Base-by-base conservation (phyloP, 2,113 vertebrate species). In the Meleagris gallopavo region DNA sequence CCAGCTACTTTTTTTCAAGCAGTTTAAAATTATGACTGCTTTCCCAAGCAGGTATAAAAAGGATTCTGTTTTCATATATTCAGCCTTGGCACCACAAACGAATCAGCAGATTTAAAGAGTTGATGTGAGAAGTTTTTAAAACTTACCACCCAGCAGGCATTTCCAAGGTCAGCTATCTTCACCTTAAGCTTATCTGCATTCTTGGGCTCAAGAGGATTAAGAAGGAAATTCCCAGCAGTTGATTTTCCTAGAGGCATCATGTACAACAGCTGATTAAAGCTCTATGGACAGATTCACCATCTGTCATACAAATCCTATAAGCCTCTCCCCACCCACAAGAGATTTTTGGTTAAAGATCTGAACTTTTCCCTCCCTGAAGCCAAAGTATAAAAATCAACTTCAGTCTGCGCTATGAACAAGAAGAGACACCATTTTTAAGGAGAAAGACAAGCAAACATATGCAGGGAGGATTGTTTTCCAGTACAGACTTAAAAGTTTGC, bases 101-200 rank as follows among this genome's bases (percentile, higher is more conserved):
- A 71, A 74, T 77, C n/a, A 86, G 25, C 81, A 89, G 61, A 61
- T 87, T 91, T 74, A 58, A 77, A 70, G 22, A 55, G 55, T 24
- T 67, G 67, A 6, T 5, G 69, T 87, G 88, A 82, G 87, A 57
- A 93, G 77, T 62, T 32, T 60, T 73, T 62, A 21, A 19, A 92
- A 97, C 99, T 99, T 97, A 99, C 99, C 98, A 99, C 98, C 99
- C 99, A 99, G 97, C 99, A 99, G 92, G 99, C 99, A n/a, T 99
- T 99, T 91, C 99, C 99, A 46, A 99, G 98, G 97, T 99, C 99
- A 61, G 99, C 99, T 27, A 99, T 99, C 98, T 99, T 99, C 90
- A 99, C 99, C 97, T 98, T 98, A 92, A 99, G 98, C 93, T 99
- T 99, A 89, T 99, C 98, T 88, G 99, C 98, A 95, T 99, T 99